A percentile compares a stretch with the other conserved stretches of the same genome.
These are phyloP conservation scores for Sminthurides bifidus DNA, from an alignment of 1,140 invertebrate species.

Conservation along the genomic window DNA sequence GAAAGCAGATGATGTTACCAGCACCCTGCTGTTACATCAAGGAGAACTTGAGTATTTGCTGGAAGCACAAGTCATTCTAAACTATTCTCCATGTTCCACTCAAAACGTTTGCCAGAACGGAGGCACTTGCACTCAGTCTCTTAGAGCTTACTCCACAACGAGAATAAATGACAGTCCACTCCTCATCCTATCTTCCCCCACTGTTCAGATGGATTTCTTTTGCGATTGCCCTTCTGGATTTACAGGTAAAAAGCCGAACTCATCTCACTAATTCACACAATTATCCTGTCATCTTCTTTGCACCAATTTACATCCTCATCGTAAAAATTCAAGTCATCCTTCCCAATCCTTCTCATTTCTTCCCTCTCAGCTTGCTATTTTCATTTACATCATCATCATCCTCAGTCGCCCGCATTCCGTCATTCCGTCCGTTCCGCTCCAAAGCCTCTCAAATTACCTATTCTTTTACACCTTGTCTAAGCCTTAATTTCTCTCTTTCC, in stretches of 20 bases:
- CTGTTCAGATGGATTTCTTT: constrained; percentile 58
- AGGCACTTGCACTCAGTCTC: constrained; percentile 58
- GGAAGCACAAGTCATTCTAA: constrained; percentile 35
- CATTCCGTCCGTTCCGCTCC: too few relatives aligned
- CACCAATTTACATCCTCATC: too few relatives aligned
- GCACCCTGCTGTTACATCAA: constrained; percentile 46
- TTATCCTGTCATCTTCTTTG: too few relatives aligned
- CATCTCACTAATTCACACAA: too few relatives aligned
- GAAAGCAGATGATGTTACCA: constrained; percentile 50
- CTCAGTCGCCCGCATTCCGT: too few relatives aligned
- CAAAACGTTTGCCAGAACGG: constrained; percentile 56
- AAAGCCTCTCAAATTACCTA: too few relatives aligned
- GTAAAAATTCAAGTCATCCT: too few relatives aligned
- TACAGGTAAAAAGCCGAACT: too few relatives aligned
- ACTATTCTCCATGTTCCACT: constrained; percentile 58
- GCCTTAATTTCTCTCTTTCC: constrained; percentile 26
- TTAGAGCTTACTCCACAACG: constrained; percentile 54
- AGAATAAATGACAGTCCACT: constrained; percentile 57
- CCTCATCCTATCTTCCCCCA: constrained; percentile 66
- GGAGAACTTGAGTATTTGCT: constrained; percentile 36
- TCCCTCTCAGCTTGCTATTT: too few relatives aligned
- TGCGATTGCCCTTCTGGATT: constrained; percentile 70
- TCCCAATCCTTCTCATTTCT: too few relatives aligned
- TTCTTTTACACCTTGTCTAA: too few relatives aligned
- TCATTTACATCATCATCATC: too few relatives aligned